A percentile compares a stretch with the other conserved stretches of the same genome.
Evolutionary conservation across 2,888 invertebrate genomes (phyloP).

Genomic region (Carpatolechia fugitivella): DNA sequence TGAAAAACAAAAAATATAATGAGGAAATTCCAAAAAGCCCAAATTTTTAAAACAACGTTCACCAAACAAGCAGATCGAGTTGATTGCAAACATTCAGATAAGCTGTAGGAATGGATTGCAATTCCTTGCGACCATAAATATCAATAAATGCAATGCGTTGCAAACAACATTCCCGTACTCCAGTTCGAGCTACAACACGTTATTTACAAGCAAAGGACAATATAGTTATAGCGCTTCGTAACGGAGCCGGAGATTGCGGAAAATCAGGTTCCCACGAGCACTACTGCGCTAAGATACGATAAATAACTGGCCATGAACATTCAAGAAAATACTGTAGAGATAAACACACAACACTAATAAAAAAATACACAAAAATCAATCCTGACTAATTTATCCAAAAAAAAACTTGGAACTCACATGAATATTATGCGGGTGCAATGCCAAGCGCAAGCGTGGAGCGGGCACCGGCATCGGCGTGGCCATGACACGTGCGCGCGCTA

Average conservation of each 20-base stretch:
- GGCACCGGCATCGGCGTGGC: conserved; percentile 59
- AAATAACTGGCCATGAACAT: neutral
- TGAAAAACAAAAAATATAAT: too few relatives aligned
- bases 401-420: conserved; percentile 54
- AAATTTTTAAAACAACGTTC: neutral
- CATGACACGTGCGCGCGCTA: conserved; percentile 48
- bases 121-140: neutral
- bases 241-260: conserved; percentile 44
- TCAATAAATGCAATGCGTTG: neutral
- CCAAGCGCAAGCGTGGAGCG: conserved; percentile 62
- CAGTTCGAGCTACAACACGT: neutral
- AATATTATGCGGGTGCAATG: conserved; percentile 68
- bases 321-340: neutral
- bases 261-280: conserved; percentile 59
- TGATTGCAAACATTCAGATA: too few relatives aligned
- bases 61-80: too few relatives aligned
- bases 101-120: neutral
- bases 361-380: neutral
- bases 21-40: too few relatives aligned
- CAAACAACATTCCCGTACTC: neutral
- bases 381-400: conserved; percentile 3
- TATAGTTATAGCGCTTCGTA: neutral
- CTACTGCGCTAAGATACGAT: conserved; percentile 23
- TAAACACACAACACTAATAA: neutral
- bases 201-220: neutral